Evolutionary conservation across 2,888 invertebrate species (phyloP).

Genomic region (Tipula vernalis): DNA sequence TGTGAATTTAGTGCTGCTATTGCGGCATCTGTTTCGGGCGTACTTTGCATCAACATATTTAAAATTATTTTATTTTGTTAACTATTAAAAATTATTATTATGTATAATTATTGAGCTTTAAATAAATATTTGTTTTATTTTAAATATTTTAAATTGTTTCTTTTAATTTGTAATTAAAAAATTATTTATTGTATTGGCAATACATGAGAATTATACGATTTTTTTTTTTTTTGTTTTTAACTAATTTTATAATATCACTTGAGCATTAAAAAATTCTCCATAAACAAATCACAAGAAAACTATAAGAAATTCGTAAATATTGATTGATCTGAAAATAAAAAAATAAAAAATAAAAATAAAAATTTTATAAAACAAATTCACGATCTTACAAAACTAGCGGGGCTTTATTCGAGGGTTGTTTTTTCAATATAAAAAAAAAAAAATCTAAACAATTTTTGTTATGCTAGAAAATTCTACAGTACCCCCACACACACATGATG

Average conservation of each 20-base stretch:
- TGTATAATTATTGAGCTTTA: background rate
- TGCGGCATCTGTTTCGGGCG: slow-evolving; percentile 29
- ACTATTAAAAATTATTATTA: background rate
- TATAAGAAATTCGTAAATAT: background rate
- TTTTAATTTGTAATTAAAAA: slow-evolving; percentile 6
- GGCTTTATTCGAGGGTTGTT: too few species aligned
- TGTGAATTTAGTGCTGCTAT: slow-evolving; percentile 32
- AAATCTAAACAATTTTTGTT: too few species aligned
- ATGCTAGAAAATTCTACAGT: too few species aligned
- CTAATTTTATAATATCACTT: slow-evolving; percentile 8
- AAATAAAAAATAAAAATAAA: background rate
- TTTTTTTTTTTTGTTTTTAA: background rate
- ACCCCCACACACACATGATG: too few species aligned
- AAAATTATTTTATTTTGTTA: background rate
- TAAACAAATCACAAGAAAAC: background rate
- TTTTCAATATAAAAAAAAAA: too few species aligned
- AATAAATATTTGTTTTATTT: background rate
- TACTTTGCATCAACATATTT: slow-evolving; percentile 42
- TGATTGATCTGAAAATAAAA: background rate
- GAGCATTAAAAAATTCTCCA: background rate
- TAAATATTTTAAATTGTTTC: background rate
- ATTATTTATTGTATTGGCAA: slow-evolving; percentile 8
- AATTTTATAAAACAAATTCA: background rate
- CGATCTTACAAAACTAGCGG: background rate
- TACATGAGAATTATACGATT: slow-evolving; percentile 5